These are phyloP conservation scores for Cuculus canorus DNA, from an alignment of 2,797 vertebrate genomes.

Conservation along the genomic window DNA sequence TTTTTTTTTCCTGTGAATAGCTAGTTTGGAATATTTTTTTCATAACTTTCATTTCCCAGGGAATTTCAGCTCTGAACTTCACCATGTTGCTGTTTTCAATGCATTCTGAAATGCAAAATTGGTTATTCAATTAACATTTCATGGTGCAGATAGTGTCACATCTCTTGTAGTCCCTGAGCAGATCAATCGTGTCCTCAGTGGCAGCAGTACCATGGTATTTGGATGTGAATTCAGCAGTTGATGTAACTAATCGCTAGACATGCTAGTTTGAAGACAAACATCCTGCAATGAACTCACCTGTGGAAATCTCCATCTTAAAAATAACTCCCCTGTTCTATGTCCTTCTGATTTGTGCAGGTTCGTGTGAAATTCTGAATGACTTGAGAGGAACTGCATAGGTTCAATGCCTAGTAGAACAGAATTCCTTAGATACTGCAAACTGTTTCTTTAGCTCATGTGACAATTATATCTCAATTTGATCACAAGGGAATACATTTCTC, in stretches of 20 bases:
- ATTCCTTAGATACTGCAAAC: not conserved
- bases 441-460: slow-evolving; percentile 1
- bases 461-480: slow-evolving; percentile 34
- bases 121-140: not conserved
- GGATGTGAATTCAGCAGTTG: not conserved
- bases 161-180: not conserved
- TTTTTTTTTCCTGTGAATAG: not conserved
- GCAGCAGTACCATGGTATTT: not conserved
- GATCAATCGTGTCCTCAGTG: not conserved
- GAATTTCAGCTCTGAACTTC: not conserved
- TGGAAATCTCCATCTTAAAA: not conserved
- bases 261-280: not conserved
- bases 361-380: not conserved
- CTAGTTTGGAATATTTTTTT: not conserved
- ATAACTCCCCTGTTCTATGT: not conserved
- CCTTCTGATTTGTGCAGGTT: not conserved
- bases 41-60: not conserved
- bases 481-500: slow-evolving; percentile 1
- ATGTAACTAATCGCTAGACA: not conserved
- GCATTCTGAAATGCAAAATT: not conserved
- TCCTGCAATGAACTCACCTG: not conserved
- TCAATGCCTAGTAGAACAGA: not conserved
- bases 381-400: not conserved
- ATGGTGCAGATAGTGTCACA: not conserved
- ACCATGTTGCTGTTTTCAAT: not conserved